A percentile compares a stretch with the other conserved stretches of the same genome.
Conservation (phyloP, 2,797 vertebrate genomes). For the Eulemur coronatus region DNA sequence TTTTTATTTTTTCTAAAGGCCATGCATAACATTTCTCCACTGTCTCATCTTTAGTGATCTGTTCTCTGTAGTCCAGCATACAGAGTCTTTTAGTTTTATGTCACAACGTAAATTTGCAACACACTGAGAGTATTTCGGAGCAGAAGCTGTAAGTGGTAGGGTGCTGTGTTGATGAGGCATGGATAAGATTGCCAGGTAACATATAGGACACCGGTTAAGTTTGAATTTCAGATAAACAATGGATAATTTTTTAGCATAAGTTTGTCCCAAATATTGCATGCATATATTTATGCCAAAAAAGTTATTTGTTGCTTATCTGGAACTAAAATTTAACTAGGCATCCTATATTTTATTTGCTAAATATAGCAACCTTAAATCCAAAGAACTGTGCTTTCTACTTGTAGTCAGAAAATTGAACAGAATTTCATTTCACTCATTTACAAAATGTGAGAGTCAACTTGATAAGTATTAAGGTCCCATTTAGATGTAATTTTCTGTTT, state of each 20-base stretch:
- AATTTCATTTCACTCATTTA: background rate
- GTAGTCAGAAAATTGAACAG: background rate
- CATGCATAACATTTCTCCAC: accelerated
- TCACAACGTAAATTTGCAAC: background rate
- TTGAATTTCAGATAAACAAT: background rate
- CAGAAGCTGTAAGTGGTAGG: too few relatives aligned
- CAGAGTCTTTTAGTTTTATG: background rate
- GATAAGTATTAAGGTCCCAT: background rate
- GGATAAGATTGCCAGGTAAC: background rate
- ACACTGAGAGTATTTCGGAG: background rate
- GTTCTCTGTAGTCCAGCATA: background rate
- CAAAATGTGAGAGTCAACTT: background rate
- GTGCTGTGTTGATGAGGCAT: background rate
- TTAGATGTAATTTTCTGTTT: background rate
- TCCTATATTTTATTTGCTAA: background rate
- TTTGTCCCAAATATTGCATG: background rate
- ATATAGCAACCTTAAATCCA: background rate
- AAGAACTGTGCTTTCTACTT: background rate
- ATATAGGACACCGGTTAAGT: background rate
- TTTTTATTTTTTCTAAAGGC: background rate
- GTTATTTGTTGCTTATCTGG: background rate
- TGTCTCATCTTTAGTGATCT: background rate
- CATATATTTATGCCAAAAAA: background rate
- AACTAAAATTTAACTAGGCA: background rate
- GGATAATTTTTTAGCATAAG: background rate